phyloP scores from a whole-genome alignment of 2,888 invertebrate genomes.

The Pollenia angustigena region DNA sequence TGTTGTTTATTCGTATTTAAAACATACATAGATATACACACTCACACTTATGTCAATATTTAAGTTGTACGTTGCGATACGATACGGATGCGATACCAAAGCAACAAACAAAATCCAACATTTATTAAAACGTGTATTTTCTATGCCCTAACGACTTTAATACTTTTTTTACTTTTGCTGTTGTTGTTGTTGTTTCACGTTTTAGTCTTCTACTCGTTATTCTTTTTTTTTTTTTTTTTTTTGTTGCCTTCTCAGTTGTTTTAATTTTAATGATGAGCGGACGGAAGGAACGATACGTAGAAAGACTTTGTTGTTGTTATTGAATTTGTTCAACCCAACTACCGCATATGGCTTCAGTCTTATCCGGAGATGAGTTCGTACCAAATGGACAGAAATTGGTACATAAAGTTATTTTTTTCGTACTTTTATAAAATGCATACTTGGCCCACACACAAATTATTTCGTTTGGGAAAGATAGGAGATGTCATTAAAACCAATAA shows the following conservation, averaged over 20 bases:
- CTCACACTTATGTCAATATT: neutral
- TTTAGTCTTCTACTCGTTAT: conserved; percentile 9
- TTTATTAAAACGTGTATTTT: conserved; percentile 47
- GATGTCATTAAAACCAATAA: no score
- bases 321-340: conserved; percentile 57
- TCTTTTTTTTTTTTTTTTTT: conserved; percentile 15
- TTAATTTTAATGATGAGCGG: conserved; percentile 55
- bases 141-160: conserved; percentile 67
- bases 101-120: conserved; percentile 40
- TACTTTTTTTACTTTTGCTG: conserved; percentile 21
- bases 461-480: no score
- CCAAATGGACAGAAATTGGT: no score
- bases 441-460: no score
- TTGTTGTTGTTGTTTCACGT: conserved; percentile 33
- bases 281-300: conserved; percentile 68
- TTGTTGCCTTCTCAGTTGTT: conserved; percentile 37
- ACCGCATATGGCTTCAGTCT: conserved; percentile 64
- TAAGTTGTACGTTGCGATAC: conserved; percentile 31
- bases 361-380: neutral
- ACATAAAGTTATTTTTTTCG: neutral
- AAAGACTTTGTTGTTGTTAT: conserved; percentile 49
- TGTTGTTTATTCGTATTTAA: conserved; percentile 49
- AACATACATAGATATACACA: neutral
- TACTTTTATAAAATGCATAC: neutral
- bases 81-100: conserved; percentile 45